Evolutionary conservation across 2,113 vertebrate species (phyloP).

Genomic region (Xiphophorus hellerii): DNA sequence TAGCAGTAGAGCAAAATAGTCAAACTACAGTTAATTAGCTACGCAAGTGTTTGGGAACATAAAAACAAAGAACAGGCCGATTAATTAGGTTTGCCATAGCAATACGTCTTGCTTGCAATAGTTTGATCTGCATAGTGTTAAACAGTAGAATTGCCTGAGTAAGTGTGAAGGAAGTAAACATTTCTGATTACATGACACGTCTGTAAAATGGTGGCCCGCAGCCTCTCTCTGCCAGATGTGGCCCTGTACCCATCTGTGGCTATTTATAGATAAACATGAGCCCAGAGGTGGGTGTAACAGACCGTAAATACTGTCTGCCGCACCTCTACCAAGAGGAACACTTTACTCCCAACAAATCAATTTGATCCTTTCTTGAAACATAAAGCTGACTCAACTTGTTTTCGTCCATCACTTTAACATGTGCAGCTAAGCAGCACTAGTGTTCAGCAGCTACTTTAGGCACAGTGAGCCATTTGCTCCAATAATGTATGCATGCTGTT

Average conservation of each 20-base stretch:
- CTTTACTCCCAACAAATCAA: conserved; percentile 1
- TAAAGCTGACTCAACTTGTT: background rate
- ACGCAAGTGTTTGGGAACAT: too few relatives aligned
- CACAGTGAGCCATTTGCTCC: background rate
- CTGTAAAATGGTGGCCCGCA: background rate
- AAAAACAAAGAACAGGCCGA: background rate
- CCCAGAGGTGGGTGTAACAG: conserved; percentile 3
- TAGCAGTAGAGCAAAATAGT: too few relatives aligned
- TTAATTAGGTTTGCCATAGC: background rate
- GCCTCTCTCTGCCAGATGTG: conserved; percentile 8
- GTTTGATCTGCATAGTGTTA: background rate
- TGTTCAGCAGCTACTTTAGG: background rate
- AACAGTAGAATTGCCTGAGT: background rate
- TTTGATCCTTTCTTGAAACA: conserved; percentile 9
- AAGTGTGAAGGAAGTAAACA: background rate
- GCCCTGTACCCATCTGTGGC: conserved; percentile 11
- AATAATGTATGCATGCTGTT: background rate
- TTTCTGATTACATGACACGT: conserved; percentile 6
- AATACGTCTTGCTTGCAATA: too few relatives aligned
- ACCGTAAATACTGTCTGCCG: background rate
- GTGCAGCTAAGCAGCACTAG: background rate
- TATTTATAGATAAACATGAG: conserved; percentile 1
- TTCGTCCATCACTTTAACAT: background rate
- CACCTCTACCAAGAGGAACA: background rate
- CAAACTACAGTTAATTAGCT: too few relatives aligned